phyloP scores from a whole-genome alignment of 92 coral and sea anemone genomes.

The Nematostella vectensis region DNA sequence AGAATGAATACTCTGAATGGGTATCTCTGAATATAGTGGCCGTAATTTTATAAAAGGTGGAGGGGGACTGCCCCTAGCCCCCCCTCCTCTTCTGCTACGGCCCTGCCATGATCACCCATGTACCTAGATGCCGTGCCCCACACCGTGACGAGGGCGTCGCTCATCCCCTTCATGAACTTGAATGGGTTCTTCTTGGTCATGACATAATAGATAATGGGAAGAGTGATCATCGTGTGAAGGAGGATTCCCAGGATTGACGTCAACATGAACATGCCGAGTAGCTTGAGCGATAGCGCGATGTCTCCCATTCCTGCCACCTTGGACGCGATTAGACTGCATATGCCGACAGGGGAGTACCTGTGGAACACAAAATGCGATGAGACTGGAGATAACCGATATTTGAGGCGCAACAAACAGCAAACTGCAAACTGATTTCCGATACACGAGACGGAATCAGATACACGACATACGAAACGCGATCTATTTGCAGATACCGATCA shows the following conservation, averaged over 20 bases:
- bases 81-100: too few relatives aligned
- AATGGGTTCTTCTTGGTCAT: slow-evolving; percentile 49
- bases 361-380: neutral
- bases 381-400: neutral
- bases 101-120: too few relatives aligned
- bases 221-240: slow-evolving; percentile 43
- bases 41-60: too few relatives aligned
- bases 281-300: slow-evolving; percentile 35
- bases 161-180: slow-evolving; percentile 38
- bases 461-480: too few relatives aligned
- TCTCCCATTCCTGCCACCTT: slow-evolving; percentile 59
- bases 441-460: too few relatives aligned
- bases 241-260: slow-evolving; percentile 52
- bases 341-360: slow-evolving; percentile 62
- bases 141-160: slow-evolving; percentile 52
- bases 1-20: too few relatives aligned
- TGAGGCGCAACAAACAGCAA: too few relatives aligned
- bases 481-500: too few relatives aligned
- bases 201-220: slow-evolving; percentile 42
- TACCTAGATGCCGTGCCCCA: slow-evolving; percentile 61
- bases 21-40: too few relatives aligned
- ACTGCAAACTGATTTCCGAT: too few relatives aligned
- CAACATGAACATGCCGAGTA: slow-evolving; percentile 53
- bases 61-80: too few relatives aligned
- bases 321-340: slow-evolving; percentile 64